Conservation (phyloP, 2,113 vertebrate genomes). For the Lanius collurio region DNA sequence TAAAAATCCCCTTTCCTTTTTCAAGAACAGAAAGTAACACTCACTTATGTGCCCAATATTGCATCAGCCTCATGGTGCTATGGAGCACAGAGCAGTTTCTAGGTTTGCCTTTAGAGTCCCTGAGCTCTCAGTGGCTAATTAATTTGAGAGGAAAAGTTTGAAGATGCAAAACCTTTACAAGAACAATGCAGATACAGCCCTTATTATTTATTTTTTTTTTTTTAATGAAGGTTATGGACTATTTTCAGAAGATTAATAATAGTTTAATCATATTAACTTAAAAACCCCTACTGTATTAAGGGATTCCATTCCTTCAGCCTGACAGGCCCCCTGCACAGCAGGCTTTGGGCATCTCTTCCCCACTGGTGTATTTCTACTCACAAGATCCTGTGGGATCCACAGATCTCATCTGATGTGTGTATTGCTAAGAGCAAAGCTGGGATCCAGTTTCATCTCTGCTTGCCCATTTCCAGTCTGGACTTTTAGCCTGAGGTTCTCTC, state of each 20-base stretch:
- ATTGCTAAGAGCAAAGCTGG: not conserved
- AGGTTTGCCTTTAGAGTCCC: not conserved
- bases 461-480: not conserved
- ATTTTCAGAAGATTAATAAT: not conserved
- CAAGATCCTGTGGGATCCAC: not conserved
- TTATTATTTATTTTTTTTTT: not conserved
- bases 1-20: not conserved
- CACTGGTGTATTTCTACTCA: not conserved
- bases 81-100: not conserved
- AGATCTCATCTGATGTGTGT: accelerated
- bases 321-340: not conserved
- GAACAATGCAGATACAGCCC: not conserved
- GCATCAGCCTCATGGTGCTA: not conserved
- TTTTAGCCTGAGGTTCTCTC: not conserved
- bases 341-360: not conserved
- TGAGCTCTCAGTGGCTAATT: not conserved
- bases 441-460: not conserved
- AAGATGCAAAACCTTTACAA: not conserved
- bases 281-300: not conserved
- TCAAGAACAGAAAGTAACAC: not conserved
- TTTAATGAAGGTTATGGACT: not conserved
- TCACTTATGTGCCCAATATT: accelerated
- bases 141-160: not conserved
- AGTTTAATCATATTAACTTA: not conserved
- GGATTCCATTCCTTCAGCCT: not conserved